These are phyloP conservation scores for Lerema accius DNA, from an alignment of 1,140 invertebrate species.

Conservation along the genomic window DNA sequence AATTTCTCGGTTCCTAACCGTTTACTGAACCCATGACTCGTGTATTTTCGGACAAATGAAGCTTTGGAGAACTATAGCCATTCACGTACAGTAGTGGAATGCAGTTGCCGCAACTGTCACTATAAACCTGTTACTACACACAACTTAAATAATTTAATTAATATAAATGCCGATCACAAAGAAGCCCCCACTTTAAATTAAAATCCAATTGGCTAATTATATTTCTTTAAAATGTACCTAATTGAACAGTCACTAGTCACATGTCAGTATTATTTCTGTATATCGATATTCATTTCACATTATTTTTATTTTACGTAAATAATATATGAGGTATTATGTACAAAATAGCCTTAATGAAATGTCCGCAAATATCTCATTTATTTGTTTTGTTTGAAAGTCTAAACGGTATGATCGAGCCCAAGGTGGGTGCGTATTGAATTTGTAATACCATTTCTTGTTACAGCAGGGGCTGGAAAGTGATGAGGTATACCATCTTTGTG, in stretches of 20 bases:
- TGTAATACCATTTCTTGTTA: slow-evolving; percentile 84
- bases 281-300: slow-evolving; percentile 33
- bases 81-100: slow-evolving; percentile 74
- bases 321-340: slow-evolving; percentile 36
- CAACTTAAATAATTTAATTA: slow-evolving; percentile 49
- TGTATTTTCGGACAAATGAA: slow-evolving; percentile 75
- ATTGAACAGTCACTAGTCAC: slow-evolving; percentile 24
- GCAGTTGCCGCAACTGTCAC: slow-evolving; percentile 71
- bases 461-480: slow-evolving; percentile 94
- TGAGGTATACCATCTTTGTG: slow-evolving; percentile 88
- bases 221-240: slow-evolving; percentile 33
- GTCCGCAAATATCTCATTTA: slow-evolving; percentile 30
- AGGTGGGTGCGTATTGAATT: slow-evolving; percentile 81
- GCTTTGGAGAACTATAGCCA: slow-evolving; percentile 60
- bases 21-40: slow-evolving; percentile 14
- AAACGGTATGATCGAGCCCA: slow-evolving; percentile 66
- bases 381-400: slow-evolving; percentile 47
- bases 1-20: slow-evolving; percentile 6
- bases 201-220: slow-evolving; percentile 44
- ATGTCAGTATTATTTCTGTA: slow-evolving; percentile 32
- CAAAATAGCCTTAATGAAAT: slow-evolving; percentile 32
- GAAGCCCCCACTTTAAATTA: slow-evolving; percentile 53
- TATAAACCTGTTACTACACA: slow-evolving; percentile 60
- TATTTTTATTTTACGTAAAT: slow-evolving; percentile 49
- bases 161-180: slow-evolving; percentile 57